Evolutionary conservation across 2,113 vertebrate genomes (phyloP).

Genomic region (Taxidea taxus): DNA sequence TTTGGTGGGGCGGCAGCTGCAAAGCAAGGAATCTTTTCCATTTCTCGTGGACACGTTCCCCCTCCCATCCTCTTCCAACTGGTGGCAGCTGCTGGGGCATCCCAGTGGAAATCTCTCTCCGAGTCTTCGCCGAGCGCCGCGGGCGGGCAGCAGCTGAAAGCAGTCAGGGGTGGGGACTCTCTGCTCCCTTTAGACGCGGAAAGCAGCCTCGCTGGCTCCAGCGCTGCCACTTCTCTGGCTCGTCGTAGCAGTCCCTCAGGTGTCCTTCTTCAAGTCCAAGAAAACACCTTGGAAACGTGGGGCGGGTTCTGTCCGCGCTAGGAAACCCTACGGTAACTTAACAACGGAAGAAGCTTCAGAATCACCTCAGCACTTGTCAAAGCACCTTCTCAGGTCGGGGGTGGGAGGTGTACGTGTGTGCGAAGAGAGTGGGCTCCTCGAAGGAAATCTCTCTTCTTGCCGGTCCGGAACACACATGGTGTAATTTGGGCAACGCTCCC

Average conservation of each 20-base stretch:
- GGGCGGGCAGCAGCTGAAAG: constrained; percentile 35
- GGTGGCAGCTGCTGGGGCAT: constrained; percentile 54
- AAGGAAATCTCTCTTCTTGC: background rate
- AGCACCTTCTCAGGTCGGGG: background rate
- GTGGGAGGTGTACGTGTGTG: background rate
- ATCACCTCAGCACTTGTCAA: background rate
- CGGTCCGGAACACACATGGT: constrained; percentile 72
- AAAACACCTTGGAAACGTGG: constrained; percentile 24
- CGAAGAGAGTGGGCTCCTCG: background rate
- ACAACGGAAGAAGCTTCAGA: background rate
- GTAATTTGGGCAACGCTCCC: background rate
- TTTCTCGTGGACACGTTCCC: background rate
- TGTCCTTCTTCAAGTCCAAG: background rate
- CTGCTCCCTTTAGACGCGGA: background rate
- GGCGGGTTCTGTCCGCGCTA: background rate
- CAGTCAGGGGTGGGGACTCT: background rate
- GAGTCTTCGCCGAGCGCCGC: background rate
- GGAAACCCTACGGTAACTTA: background rate
- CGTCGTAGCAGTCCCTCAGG: constrained; percentile 41
- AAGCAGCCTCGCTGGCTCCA: background rate
- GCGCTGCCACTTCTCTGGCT: background rate
- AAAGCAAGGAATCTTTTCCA: background rate
- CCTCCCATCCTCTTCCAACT: background rate
- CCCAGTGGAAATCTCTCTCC: background rate
- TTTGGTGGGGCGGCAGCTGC: constrained; percentile 52